These are phyloP conservation scores for Channallabes apus DNA, from an alignment of 2,797 vertebrate genomes.

Conservation along the genomic window DNA sequence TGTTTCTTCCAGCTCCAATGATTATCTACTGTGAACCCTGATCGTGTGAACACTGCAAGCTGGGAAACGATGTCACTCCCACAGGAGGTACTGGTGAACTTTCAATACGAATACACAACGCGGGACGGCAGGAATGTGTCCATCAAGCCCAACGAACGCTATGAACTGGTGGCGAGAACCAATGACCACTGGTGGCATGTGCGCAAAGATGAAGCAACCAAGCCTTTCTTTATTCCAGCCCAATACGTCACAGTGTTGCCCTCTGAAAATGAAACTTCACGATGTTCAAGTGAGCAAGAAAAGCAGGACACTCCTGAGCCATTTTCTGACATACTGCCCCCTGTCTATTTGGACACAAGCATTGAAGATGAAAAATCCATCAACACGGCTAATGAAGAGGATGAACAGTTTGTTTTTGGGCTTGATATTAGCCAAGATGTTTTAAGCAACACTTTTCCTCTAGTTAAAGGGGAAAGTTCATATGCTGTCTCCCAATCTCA, in stretches of 20 bases:
- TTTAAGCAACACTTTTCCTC: background rate
- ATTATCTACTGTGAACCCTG: constrained; percentile 51
- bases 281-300: background rate
- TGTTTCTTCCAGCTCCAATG: constrained; percentile 57
- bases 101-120: constrained; percentile 84
- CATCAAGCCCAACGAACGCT: constrained; percentile 87
- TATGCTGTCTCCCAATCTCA: constrained; percentile 9
- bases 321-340: background rate
- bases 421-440: background rate
- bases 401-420: constrained; percentile 54
- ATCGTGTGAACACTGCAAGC: constrained; percentile 15
- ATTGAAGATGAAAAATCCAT: background rate
- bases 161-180: constrained; percentile 87
- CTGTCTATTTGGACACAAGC: background rate
- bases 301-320: constrained; percentile 24
- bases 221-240: constrained; percentile 88
- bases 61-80: constrained; percentile 50
- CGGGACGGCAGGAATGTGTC: constrained; percentile 83
- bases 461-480: constrained; percentile 1
- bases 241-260: constrained; percentile 84
- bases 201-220: constrained; percentile 77
- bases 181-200: constrained; percentile 97
- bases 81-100: constrained; percentile 77
- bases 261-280: background rate
- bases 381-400: constrained; percentile 27